Conservation (phyloP, 2,888 invertebrate genomes). For the Drosophila mimica region DNA sequence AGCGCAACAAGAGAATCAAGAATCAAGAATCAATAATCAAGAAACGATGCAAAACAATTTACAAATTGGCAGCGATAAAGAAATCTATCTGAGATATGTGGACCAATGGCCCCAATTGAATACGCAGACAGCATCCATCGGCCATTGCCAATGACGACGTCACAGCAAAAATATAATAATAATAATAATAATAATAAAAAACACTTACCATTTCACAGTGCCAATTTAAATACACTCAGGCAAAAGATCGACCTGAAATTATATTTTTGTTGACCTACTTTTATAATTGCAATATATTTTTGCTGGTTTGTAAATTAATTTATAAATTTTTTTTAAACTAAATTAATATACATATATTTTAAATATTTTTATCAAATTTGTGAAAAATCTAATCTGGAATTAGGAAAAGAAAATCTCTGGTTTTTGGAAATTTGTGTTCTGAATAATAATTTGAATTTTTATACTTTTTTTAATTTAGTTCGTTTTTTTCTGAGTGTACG, state of each 20-base stretch:
- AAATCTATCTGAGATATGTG: conserved; percentile 55
- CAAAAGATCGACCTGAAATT: not conserved
- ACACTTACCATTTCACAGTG: conserved; percentile 14
- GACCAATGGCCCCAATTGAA: conserved; percentile 58
- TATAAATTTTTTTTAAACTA: no score
- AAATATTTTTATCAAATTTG: not conserved
- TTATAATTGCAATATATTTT: not conserved
- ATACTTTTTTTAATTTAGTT: no score
- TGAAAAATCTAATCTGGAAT: not conserved
- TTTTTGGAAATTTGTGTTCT: not conserved
- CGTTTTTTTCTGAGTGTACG: conserved; percentile 10
- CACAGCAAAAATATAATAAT: conserved; percentile 21
- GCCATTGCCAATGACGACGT: conserved; percentile 53
- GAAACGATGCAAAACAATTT: conserved; percentile 3
- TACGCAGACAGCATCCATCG: conserved; percentile 12
- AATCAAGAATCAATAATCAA: not conserved
- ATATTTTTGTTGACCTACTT: not conserved
- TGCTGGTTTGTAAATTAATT: no score
- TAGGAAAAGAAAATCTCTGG: not conserved
- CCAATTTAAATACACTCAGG: conserved; percentile 28
- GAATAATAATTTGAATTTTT: not conserved
- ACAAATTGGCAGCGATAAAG: conserved; percentile 48
- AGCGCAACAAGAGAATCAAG: conserved; percentile 4
- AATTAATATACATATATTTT: no score
- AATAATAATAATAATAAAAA: not conserved